These are phyloP conservation scores for Mohoua ochrocephala DNA, from an alignment of 2,113 vertebrate genomes.

Conservation along the genomic window DNA sequence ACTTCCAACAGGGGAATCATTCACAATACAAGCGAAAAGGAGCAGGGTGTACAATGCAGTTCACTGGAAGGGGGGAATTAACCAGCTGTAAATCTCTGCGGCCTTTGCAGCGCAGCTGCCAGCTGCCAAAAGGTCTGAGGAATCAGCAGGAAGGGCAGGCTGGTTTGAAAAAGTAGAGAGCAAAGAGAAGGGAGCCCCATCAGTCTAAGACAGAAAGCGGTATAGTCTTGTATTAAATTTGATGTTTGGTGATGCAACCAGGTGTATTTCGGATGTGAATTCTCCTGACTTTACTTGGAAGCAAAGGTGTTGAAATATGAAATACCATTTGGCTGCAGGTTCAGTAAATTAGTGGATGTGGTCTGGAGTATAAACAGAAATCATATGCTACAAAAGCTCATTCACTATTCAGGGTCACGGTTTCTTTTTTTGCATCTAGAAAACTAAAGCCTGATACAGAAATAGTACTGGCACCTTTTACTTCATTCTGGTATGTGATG, in stretches of 20 bases:
- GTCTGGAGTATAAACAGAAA: neutral
- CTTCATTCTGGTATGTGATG: neutral
- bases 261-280: neutral
- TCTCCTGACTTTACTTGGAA: neutral
- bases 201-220: neutral
- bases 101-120: neutral
- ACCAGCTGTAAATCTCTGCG: neutral
- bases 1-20: neutral
- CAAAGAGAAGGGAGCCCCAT: neutral
- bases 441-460: neutral
- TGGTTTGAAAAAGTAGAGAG: neutral
- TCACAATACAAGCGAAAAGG: neutral
- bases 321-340: neutral
- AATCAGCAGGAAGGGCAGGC: neutral
- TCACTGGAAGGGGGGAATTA: neutral
- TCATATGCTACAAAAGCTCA: neutral
- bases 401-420: neutral
- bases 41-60: neutral
- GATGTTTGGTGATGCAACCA: neutral
- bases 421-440: neutral
- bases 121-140: neutral
- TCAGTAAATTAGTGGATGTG: neutral
- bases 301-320: neutral
- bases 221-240: neutral
- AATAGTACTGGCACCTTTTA: neutral